These are phyloP conservation scores for Pararge aegeria DNA, from an alignment of 1,140 invertebrate genomes.

Conservation along the genomic window DNA sequence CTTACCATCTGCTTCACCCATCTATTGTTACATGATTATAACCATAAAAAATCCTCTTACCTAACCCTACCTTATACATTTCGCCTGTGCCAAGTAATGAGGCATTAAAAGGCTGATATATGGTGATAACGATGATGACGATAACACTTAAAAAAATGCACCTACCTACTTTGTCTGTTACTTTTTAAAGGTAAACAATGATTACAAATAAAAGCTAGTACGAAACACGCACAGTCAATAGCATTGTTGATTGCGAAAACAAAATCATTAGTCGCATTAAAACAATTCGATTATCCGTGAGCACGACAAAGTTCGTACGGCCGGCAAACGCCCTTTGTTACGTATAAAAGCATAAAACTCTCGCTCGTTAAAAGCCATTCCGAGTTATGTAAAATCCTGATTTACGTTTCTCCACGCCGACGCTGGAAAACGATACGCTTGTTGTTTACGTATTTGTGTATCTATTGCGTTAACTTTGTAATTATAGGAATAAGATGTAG, in stretches of 20 bases:
- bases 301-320: neutral
- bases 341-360: constrained; percentile 2
- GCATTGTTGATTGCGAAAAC: constrained; percentile 24
- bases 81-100: no score
- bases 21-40: no score
- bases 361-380: constrained; percentile 3
- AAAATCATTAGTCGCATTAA: constrained; percentile 34
- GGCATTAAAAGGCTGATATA: no score
- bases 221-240: constrained; percentile 10
- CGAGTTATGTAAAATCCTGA: neutral
- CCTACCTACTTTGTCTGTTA: no score
- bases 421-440: neutral
- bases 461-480: neutral
- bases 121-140: no score
- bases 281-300: constrained; percentile 30
- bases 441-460: neutral
- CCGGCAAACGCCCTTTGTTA: constrained; percentile 5
- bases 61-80: no score
- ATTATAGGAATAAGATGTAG: neutral
- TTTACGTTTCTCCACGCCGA: neutral
- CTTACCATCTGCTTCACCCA: no score
- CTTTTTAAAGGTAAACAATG: neutral
- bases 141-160: no score
- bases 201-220: neutral
- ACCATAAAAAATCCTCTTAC: no score